Conservation (phyloP, 2,888 invertebrate species). For the Philereme transversata region DNA sequence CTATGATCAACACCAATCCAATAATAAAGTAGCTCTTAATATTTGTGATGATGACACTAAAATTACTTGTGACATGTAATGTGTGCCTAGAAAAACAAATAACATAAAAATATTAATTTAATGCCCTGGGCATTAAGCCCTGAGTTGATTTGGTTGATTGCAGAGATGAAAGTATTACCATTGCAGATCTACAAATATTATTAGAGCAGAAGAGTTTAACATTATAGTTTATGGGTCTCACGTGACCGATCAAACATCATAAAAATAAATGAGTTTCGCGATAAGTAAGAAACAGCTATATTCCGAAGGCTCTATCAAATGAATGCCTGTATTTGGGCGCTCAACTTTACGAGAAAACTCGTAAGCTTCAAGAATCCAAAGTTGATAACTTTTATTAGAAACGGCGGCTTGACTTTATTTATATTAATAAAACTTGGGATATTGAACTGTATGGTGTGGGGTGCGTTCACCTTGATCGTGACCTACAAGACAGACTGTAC, state of each 20-base stretch:
- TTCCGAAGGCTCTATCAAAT: slow-evolving; percentile 22
- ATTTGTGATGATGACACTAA: too few species aligned
- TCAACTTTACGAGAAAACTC: slow-evolving; percentile 27
- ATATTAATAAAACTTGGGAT: slow-evolving; percentile 8
- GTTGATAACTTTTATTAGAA: slow-evolving; percentile 29
- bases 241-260: slow-evolving; percentile 35
- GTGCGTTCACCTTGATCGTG: background rate
- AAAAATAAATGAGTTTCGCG: slow-evolving; percentile 34
- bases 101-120: too few species aligned
- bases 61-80: too few species aligned
- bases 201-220: slow-evolving; percentile 19
- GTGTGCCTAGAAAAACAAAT: too few species aligned
- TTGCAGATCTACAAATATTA: slow-evolving; percentile 6
- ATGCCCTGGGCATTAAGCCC: too few species aligned
- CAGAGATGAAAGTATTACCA: too few species aligned
- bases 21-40: too few species aligned
- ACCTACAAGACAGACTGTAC: background rate
- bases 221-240: slow-evolving; percentile 24
- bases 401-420: slow-evolving; percentile 11
- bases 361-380: slow-evolving; percentile 23
- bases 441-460: background rate
- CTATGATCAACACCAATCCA: too few species aligned
- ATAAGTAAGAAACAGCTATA: slow-evolving; percentile 32
- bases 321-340: slow-evolving; percentile 17
- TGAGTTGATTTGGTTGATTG: too few species aligned